Evolutionary conservation across 2,888 invertebrate genomes (phyloP), one percentile per base, ranked within the genome.

Genomic region (Drosophila fulvimacula): DNA sequence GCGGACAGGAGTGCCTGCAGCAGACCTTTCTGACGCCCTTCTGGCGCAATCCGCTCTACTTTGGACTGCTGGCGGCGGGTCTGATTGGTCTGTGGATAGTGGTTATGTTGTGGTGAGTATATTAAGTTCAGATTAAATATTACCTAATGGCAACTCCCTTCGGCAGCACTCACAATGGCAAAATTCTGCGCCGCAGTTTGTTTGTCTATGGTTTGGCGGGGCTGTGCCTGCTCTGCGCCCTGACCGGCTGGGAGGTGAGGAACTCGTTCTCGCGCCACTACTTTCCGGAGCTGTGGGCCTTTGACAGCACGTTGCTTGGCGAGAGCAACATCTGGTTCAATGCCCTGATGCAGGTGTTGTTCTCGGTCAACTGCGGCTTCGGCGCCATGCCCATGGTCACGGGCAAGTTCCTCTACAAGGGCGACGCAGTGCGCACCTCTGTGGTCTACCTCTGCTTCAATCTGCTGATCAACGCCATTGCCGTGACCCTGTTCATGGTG

Each of bases 371-470:
- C 67, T 92, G 92, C 62, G 93, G 93, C 21, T 91, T 92, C 48
- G 93, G 93, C 17, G 89, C 91, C 3, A 71, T 93, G 55, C 92
- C 93, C 15, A 92, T 92, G 76, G 57, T 93, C n/a, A 92, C 93
- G 1, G 93, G 93, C 5, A 93, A 92, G 76, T 92, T 92, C 73
- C 85, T 93, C 27, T 92, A 93, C 71, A 93, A 93, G 79, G 92
- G 92, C 30, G 93, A 93, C 69, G 93, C 93, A 1, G 92, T 92
- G 32, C 84, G 92, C 55, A 93, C 93, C 19, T 92, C 93, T 0
- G 81, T 92, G 39, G 91, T 93, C 11, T 93, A 93, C 55, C 81
- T 93, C n/a, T 92, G 92, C 77, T 92, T 93, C 58, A 93, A 93
- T 83, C 73, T 93, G 59, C 83, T 93, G 57, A 83, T 93, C 64